Evolutionary conservation across 2,888 invertebrate species (phyloP).

Genomic region (Drosophila colorata): DNA sequence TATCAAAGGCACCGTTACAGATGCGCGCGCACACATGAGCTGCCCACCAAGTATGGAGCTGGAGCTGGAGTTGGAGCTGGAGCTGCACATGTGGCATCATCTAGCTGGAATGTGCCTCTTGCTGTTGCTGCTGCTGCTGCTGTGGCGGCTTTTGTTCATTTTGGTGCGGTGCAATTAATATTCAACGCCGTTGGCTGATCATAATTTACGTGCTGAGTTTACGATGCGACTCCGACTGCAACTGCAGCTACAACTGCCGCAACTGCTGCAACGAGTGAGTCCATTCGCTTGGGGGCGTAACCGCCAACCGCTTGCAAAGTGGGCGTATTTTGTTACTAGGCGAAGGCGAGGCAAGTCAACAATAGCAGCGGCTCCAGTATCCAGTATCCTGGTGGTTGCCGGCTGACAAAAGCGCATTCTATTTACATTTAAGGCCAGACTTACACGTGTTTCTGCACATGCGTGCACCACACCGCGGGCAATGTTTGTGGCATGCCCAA

Average conservation of each 20-base stretch:
- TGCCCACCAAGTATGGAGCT: constrained; percentile 58
- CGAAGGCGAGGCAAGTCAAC: constrained; percentile 41
- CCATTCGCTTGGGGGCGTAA: constrained; percentile 53
- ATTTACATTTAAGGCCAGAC: constrained; percentile 50
- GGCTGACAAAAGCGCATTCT: constrained; percentile 56
- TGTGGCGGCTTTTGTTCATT: constrained; percentile 73
- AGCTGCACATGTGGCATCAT: constrained; percentile 45
- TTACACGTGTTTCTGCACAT: constrained; percentile 58
- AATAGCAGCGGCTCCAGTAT: constrained; percentile 33
- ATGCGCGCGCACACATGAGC: constrained; percentile 70
- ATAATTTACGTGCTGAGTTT: constrained; percentile 85
- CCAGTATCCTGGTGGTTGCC: constrained; percentile 5
- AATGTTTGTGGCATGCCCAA: constrained; percentile 22
- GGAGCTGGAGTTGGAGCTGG: constrained; percentile 14
- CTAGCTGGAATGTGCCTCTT: constrained; percentile 66
- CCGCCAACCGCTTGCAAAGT: constrained; percentile 69
- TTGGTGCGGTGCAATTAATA: constrained; percentile 84
- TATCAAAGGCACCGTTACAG: constrained; percentile 82
- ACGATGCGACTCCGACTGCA: constrained; percentile 69
- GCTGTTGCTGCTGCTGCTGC: constrained; percentile 31
- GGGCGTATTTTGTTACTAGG: constrained; percentile 65
- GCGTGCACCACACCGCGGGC: constrained; percentile 39
- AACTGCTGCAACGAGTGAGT: constrained; percentile 2
- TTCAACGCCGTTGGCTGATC: constrained; percentile 85
- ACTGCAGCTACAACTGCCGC: constrained; percentile 7